Conservation (phyloP, 2,888 invertebrate genomes). For the Brachypalpus laphriformis region DNA sequence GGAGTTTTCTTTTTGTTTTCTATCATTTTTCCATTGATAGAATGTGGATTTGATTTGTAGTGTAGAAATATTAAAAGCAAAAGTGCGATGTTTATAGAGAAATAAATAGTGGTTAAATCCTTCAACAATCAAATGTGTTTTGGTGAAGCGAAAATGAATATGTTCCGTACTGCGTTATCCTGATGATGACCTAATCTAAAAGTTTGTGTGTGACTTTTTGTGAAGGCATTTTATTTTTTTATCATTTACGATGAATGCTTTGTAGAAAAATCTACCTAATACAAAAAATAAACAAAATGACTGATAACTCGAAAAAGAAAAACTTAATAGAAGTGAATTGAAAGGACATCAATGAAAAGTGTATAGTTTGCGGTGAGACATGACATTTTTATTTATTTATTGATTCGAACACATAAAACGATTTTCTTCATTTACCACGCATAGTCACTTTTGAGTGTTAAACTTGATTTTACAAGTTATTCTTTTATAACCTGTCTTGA, state of each 20-base stretch:
- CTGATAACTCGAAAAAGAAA: not conserved
- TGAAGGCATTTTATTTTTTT: not conserved
- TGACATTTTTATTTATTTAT: constrained; percentile 40
- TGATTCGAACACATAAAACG: constrained; percentile 27
- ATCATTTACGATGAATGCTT: not conserved
- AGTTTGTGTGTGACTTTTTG: constrained; percentile 15
- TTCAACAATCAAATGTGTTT: not conserved
- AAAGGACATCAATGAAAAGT: not conserved
- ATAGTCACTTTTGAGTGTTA: not conserved
- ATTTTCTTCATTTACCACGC: not conserved
- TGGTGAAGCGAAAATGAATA: not conserved
- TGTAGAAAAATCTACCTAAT: not conserved
- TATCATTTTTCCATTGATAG: constrained; percentile 20
- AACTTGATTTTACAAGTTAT: too few relatives aligned
- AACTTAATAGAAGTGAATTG: not conserved
- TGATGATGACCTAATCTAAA: constrained; percentile 65
- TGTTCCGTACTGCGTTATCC: not conserved
- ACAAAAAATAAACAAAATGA: not conserved
- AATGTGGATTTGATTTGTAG: not conserved
- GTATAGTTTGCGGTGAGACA: constrained; percentile 34
- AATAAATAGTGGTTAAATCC: not conserved
- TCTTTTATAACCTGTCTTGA: too few relatives aligned
- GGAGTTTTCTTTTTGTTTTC: constrained; percentile 3
- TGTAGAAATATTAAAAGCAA: not conserved
- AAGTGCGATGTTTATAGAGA: not conserved